Conservation (phyloP, 37 sponge, comb jelly and placozoan genomes). For the Mnemiopsis leidyi region DNA sequence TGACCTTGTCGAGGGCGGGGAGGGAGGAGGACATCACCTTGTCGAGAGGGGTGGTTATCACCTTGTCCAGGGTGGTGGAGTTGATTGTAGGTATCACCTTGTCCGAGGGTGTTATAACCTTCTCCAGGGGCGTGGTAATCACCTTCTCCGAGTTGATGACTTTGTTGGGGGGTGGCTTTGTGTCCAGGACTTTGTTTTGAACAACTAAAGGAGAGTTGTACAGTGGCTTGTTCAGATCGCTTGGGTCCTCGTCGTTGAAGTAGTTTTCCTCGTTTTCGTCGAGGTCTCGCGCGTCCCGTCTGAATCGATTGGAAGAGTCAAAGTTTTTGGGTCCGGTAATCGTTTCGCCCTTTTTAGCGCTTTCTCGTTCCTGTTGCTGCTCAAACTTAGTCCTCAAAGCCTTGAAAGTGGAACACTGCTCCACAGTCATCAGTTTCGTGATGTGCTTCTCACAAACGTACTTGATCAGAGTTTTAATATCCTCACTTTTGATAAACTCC, state of each 20-base stretch:
- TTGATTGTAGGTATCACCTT: not conserved
- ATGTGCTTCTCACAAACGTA: slow-evolving; percentile 80
- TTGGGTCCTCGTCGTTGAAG: slow-evolving; percentile 85
- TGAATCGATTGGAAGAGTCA: slow-evolving; percentile 65
- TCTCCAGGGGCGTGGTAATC: slow-evolving; percentile 13
- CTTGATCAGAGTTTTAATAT: slow-evolving; percentile 71
- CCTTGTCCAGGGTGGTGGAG: slow-evolving; percentile 15
- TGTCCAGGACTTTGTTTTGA: slow-evolving; percentile 50
- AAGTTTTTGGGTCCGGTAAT: slow-evolving; percentile 19
- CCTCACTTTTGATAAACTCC: slow-evolving; percentile 79
- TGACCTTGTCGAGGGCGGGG: not conserved
- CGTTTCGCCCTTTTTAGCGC: not conserved
- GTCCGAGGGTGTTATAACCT: not conserved
- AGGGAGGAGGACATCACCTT: not conserved
- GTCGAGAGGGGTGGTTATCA: slow-evolving; percentile 22
- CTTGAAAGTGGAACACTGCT: slow-evolving; percentile 84
- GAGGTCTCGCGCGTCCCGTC: slow-evolving; percentile 80
- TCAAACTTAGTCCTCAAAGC: slow-evolving; percentile 73
- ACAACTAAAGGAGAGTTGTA: slow-evolving; percentile 60
- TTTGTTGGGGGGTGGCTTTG: slow-evolving; percentile 61
- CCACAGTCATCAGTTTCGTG: slow-evolving; percentile 69
- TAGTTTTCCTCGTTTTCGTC: slow-evolving; percentile 92
- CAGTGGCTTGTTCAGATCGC: not conserved
- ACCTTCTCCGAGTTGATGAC: slow-evolving; percentile 30
- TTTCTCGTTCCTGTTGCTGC: slow-evolving; percentile 70